Conservation (phyloP, 2,888 invertebrate species). For the Drosophila anceps region DNA sequence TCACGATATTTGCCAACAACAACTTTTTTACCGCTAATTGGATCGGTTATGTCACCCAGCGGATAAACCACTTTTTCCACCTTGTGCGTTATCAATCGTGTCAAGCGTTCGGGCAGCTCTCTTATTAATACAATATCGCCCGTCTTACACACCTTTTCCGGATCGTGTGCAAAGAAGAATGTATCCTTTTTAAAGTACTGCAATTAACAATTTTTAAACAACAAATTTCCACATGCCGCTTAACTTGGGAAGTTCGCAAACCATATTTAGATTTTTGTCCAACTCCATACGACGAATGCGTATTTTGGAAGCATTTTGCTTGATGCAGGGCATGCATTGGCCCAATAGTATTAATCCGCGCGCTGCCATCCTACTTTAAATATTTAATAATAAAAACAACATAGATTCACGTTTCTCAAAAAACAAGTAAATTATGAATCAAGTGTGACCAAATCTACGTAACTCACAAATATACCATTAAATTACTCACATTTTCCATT, state of each 20-base stretch:
- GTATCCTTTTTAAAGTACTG: slow-evolving; percentile 92
- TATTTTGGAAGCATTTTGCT: slow-evolving; percentile 92
- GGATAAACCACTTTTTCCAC: slow-evolving; percentile 92
- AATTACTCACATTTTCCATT: not conserved
- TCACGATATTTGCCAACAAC: slow-evolving; percentile 91
- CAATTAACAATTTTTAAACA: not conserved
- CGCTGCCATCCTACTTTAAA: slow-evolving; percentile 83
- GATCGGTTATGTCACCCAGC: slow-evolving; percentile 94
- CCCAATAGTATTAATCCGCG: slow-evolving; percentile 89
- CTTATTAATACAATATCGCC: slow-evolving; percentile 94
- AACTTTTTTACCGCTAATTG: slow-evolving; percentile 92
- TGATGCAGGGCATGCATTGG: slow-evolving; percentile 91
- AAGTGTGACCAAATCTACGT: slow-evolving; percentile 31
- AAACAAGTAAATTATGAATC: not conserved
- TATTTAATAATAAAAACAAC: slow-evolving; percentile 20
- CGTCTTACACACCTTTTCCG: slow-evolving; percentile 90
- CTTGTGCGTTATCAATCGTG: slow-evolving; percentile 92
- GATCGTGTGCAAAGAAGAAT: slow-evolving; percentile 92
- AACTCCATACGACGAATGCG: slow-evolving; percentile 90
- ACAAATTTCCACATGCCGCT: not conserved
- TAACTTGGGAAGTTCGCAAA: slow-evolving; percentile 77
- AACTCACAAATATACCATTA: slow-evolving; percentile 12
- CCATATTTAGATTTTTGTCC: slow-evolving; percentile 92
- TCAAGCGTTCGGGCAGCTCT: slow-evolving; percentile 90
- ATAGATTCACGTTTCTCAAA: not conserved